Evolutionary conservation across 2,888 invertebrate genomes (phyloP).

Genomic region (Iphiclides podalirius): DNA sequence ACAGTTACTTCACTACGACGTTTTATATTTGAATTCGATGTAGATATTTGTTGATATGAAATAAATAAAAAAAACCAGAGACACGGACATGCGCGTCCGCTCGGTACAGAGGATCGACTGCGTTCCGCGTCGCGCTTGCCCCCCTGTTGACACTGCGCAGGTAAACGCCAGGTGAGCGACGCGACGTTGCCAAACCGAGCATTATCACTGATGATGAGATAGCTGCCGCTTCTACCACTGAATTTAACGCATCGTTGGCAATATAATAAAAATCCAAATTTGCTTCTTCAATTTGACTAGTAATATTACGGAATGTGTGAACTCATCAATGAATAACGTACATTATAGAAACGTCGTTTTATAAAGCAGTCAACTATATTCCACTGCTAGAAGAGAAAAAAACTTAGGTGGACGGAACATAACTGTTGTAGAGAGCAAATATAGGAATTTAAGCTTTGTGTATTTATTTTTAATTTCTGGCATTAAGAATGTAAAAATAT

Average conservation of each 20-base stretch:
- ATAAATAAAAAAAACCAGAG: conserved; percentile 42
- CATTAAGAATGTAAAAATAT: too few relatives aligned
- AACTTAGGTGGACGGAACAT: too few relatives aligned
- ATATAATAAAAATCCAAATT: conserved; percentile 50
- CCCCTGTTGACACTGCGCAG: conserved; percentile 77
- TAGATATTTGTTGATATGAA: conserved; percentile 38
- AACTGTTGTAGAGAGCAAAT: too few relatives aligned
- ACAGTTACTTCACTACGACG: conserved; percentile 2
- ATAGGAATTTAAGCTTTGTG: too few relatives aligned
- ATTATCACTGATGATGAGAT: conserved; percentile 77
- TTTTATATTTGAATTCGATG: conserved; percentile 4
- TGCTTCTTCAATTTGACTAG: conserved; percentile 25
- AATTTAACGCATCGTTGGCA: conserved; percentile 59
- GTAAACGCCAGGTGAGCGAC: conserved; percentile 74
- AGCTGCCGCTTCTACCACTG: conserved; percentile 49
- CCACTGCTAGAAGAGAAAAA: too few relatives aligned
- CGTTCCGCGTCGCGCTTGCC: conserved; percentile 55
- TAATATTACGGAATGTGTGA: conserved; percentile 32
- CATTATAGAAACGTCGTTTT: conserved; percentile 30
- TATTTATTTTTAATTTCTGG: too few relatives aligned
- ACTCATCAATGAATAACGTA: conserved; percentile 44
- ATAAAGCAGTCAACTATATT: neutral
- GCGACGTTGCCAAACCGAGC: conserved; percentile 77
- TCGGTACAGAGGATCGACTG: conserved; percentile 68
- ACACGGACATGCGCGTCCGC: conserved; percentile 61